Evolutionary conservation across 2,888 invertebrate genomes (phyloP), one percentile per base, ranked within the genome.

Genomic region (Lepidocyrtoides sp.): DNA sequence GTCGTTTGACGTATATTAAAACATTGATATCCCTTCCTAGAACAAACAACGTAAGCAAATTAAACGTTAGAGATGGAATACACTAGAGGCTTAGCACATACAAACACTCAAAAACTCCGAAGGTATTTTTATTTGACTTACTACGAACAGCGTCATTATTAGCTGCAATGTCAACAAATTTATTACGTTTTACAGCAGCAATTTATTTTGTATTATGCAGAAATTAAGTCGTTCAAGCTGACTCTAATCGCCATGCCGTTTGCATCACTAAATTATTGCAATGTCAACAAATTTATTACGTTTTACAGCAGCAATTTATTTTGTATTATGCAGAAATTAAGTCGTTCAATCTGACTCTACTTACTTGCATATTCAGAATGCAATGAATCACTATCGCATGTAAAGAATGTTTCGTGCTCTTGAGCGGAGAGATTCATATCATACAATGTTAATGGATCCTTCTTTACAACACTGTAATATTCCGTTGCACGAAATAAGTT

Each of bases 361-460:
- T 95, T 95, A 97, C 96, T 97, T 95, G 98, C 98, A 95, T 98
- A 98, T 95, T 98, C 98, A 2, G 97, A 97, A 95, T 97, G 98
- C 44, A 98, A 97, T 0, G 96, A 96, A 95, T 99, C 98, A 75
- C 97, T 97, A 95, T 98, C 98, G 95, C 98, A 98, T 0, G 98
- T 98, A 95, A 99, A 98, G 95, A 98, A 98, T 3, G 98, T 98
- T 95, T 99, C 99, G 95, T 99, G 99, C 96, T 99, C 99, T 96
- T 99, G 99, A 23, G 99, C 99, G 0, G 99, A 99, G 66, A 99
- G 96, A 95, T 99, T 99, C 99, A 99, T 99, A 95, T 99, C 99
- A 95, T 99, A 99, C 95, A 98, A 99, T 0, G 99, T 99, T 63
- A 99, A 96, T 0, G 99, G 99, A 94, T 99, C 99, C 95, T 98